Conservation (phyloP, 2,888 invertebrate genomes). For the Drosophila glabriapex region DNA sequence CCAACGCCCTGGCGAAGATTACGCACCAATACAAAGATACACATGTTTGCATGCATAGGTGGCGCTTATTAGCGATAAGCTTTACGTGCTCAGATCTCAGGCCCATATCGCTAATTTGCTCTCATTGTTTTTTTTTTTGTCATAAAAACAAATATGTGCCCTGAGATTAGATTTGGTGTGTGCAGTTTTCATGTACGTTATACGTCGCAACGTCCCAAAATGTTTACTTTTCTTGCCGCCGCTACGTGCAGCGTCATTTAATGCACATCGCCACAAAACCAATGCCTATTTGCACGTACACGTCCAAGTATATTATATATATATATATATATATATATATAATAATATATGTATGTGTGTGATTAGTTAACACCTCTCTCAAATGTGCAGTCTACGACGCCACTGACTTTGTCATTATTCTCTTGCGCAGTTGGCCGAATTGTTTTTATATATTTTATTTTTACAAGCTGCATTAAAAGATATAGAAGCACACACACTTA, state of each 20-base stretch:
- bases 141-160: constrained; percentile 53
- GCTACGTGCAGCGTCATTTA: constrained; percentile 55
- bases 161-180: constrained; percentile 64
- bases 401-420: constrained; percentile 63
- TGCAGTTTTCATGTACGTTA: constrained; percentile 15
- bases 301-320: constrained; percentile 22
- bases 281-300: constrained; percentile 42
- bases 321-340: constrained; percentile 15
- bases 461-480: constrained; percentile 46
- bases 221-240: constrained; percentile 52
- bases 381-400: constrained; percentile 48
- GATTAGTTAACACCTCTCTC: constrained; percentile 55
- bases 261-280: constrained; percentile 30
- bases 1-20: constrained; percentile 12
- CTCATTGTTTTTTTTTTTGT: constrained; percentile 32
- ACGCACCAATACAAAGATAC: constrained; percentile 1
- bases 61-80: constrained; percentile 64
- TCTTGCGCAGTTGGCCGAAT: constrained; percentile 68
- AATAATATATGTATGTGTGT: constrained; percentile 10
- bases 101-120: constrained; percentile 19
- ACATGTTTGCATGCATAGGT: constrained; percentile 26
- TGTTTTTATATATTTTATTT: constrained; percentile 49
- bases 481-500: constrained; percentile 13
- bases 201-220: constrained; percentile 17
- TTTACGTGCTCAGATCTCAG: constrained; percentile 58